Conservation (phyloP, 2,797 vertebrate species). For the Diplodus sargus region DNA sequence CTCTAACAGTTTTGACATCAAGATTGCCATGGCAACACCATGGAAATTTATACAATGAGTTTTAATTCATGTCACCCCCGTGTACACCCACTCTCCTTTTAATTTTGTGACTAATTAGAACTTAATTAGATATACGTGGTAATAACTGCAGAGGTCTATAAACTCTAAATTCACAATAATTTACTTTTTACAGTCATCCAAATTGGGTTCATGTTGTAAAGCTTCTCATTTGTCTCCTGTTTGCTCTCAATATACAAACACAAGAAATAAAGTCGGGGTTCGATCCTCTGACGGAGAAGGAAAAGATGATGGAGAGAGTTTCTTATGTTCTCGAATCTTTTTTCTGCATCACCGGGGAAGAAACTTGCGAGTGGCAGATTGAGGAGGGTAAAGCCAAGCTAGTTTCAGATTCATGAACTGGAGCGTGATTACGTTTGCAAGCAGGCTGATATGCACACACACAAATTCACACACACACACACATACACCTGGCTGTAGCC, state of each 20-base stretch:
- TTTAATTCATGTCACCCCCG: not conserved
- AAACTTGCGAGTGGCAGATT: constrained; percentile 68
- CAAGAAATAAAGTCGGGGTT: not conserved
- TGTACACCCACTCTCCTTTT: constrained; percentile 14
- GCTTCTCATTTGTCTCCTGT: not conserved
- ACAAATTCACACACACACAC: constrained; percentile 5
- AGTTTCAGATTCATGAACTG: constrained; percentile 71
- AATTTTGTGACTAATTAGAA: constrained; percentile 20
- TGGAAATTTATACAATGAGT: constrained; percentile 1
- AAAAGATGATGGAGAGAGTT: constrained; percentile 46
- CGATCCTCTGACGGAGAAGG: constrained; percentile 23
- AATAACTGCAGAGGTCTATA: constrained; percentile 1
- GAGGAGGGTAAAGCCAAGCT: constrained; percentile 63
- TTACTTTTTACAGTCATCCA: constrained; percentile 13
- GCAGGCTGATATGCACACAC: constrained; percentile 24
- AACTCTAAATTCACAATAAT: constrained; percentile 1
- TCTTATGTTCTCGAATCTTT: constrained; percentile 35
- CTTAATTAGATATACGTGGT: constrained; percentile 22
- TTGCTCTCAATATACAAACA: not conserved
- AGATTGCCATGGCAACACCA: constrained; percentile 27
- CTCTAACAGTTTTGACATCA: not conserved
- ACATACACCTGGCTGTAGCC: constrained; percentile 73
- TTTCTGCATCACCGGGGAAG: constrained; percentile 41
- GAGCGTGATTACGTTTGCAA: constrained; percentile 60
- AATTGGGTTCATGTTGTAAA: constrained; percentile 12